phyloP scores from a whole-genome alignment of 2,113 vertebrate genomes.

The Riparia riparia region DNA sequence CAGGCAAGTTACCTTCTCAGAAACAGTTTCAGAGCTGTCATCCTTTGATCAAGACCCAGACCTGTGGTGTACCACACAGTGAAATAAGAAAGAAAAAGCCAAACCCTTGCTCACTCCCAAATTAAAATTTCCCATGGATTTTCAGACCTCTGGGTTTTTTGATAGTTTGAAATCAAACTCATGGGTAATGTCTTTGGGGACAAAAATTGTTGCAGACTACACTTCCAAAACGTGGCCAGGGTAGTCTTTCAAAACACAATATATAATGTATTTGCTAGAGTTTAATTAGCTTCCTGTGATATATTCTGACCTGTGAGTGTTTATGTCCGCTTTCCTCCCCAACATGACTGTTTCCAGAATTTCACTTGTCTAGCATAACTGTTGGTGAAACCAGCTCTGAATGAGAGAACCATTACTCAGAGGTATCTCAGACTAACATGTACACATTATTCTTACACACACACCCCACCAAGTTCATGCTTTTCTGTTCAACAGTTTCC shows the following conservation, averaged over 20 bases:
- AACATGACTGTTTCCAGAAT: not conserved
- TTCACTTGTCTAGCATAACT: not conserved
- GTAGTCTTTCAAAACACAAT: not conserved
- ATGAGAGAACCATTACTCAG: not conserved
- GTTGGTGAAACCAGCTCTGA: not conserved
- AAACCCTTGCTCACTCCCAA: not conserved
- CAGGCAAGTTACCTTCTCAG: not conserved
- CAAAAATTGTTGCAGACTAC: not conserved
- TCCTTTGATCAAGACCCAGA: not conserved
- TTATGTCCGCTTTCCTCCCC: not conserved
- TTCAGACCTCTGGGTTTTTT: not conserved
- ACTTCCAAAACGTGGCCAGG: not conserved
- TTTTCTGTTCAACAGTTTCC: not conserved
- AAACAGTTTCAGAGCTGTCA: not conserved
- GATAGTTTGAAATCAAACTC: not conserved
- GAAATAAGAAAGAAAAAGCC: not conserved
- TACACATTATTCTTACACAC: not conserved
- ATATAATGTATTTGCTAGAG: not conserved
- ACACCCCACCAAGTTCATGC: fast-evolving
- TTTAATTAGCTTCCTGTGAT: not conserved
- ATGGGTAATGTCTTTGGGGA: not conserved
- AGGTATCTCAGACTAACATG: not conserved
- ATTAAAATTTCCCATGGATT: not conserved
- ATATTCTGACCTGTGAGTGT: not conserved
- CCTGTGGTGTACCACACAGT: not conserved